phyloP scores from a whole-genome alignment of 2,797 vertebrate genomes.

The Sebastiscus albofasciatus region DNA sequence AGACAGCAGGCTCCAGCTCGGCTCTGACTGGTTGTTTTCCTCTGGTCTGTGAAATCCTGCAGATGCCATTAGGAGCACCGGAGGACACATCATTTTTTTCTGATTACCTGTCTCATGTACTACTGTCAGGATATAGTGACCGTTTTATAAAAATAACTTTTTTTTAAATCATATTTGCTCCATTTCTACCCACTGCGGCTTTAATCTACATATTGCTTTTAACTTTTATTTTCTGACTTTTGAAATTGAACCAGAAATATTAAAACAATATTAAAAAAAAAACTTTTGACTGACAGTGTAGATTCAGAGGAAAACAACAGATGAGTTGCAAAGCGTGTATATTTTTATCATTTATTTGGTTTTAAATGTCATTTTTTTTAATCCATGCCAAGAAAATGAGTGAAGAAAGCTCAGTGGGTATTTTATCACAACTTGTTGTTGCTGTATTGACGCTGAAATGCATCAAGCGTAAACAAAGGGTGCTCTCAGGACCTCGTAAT shows the following conservation, averaged over 20 bases:
- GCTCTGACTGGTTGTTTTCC: too few species aligned
- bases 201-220: not conserved
- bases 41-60: too few species aligned
- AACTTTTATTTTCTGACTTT: not conserved
- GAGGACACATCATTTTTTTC: too few species aligned
- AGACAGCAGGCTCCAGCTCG: too few species aligned
- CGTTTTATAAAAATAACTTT: too few species aligned
- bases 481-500: constrained; percentile 55
- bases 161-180: too few species aligned
- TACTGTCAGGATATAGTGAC: too few species aligned
- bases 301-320: constrained; percentile 1
- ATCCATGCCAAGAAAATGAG: not conserved
- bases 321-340: not conserved
- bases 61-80: too few species aligned
- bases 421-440: not conserved
- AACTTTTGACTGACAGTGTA: not conserved
- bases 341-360: not conserved
- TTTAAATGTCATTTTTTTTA: not conserved
- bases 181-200: fast-evolving
- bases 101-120: too few species aligned
- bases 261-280: not conserved
- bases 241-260: not conserved
- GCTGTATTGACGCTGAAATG: constrained; percentile 23
- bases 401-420: not conserved
- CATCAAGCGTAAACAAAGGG: constrained; percentile 54